Percentiles rank a stretch among this genome's conserved stretches.
Conservation (phyloP, 2,113 vertebrate species). For the Seriola aureovittata region DNA sequence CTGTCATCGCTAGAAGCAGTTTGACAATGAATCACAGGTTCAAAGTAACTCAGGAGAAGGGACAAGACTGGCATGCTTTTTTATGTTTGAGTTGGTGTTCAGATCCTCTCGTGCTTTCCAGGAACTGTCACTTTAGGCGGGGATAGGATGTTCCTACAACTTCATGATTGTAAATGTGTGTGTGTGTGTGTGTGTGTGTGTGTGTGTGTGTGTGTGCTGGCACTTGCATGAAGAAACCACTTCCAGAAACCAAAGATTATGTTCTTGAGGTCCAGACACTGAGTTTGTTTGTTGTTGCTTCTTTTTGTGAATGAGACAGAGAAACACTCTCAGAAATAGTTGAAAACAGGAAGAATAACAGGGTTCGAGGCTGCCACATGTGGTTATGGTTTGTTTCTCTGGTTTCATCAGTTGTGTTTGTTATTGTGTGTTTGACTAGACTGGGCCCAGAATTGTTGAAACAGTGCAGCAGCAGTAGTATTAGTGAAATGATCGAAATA, state of each 20-base stretch:
- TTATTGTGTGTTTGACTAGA: background rate
- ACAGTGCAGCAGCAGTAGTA: background rate
- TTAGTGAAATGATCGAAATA: background rate
- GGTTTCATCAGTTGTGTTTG: background rate
- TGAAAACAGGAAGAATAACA: background rate
- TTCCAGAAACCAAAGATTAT: slow-evolving; percentile 32
- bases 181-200: background rate
- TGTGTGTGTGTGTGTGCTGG: slow-evolving; percentile 22
- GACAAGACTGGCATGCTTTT: background rate
- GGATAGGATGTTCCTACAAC: background rate
- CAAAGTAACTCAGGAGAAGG: background rate
- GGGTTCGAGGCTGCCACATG: background rate
- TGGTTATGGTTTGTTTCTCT: background rate
- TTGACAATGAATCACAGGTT: background rate
- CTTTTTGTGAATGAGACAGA: slow-evolving; percentile 6
- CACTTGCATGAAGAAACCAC: slow-evolving; percentile 29
- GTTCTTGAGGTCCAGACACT: slow-evolving; percentile 18
- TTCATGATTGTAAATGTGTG: slow-evolving; percentile 11
- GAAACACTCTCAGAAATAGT: slow-evolving; percentile 1
- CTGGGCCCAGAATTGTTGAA: background rate
- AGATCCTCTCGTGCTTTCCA: background rate
- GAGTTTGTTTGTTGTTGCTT: slow-evolving; percentile 30
- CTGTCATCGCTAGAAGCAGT: background rate
- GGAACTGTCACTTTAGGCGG: background rate
- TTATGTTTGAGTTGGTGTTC: background rate